These are phyloP conservation scores for Eriosoma lanigerum DNA, from an alignment of 1,140 invertebrate species.

Conservation along the genomic window DNA sequence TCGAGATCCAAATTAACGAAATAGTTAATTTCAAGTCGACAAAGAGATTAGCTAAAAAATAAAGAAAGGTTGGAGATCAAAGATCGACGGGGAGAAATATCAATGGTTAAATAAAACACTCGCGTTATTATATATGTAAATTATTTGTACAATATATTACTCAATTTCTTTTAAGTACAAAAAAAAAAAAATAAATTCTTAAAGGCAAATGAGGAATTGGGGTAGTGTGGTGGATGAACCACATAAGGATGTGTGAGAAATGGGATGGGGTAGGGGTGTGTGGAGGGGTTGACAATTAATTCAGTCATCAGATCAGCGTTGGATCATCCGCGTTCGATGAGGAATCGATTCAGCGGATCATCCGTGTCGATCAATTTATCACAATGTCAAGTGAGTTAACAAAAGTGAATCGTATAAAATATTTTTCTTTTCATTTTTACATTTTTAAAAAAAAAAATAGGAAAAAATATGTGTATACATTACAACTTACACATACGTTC, in stretches of 20 bases:
- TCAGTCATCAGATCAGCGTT: constrained; percentile 35
- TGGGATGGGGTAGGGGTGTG: not conserved
- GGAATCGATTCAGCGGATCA: not conserved
- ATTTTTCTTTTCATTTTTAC: not conserved
- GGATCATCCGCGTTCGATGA: not conserved
- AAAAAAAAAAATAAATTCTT: not conserved
- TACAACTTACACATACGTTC: not conserved
- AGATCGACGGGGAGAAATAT: no score
- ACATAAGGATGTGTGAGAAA: no score
- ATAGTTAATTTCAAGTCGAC: no score
- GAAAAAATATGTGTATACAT: not conserved
- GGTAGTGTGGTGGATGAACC: no score
- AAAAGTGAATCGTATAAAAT: constrained; percentile 47
- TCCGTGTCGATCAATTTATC: constrained; percentile 27
- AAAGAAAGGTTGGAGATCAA: no score
- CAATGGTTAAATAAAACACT: no score
- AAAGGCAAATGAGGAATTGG: not conserved
- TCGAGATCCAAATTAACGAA: no score
- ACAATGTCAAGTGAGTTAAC: constrained; percentile 32
- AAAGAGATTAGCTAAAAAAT: no score
- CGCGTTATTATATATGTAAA: not conserved
- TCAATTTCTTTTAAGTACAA: constrained; percentile 28
- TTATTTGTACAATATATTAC: constrained; percentile 42
- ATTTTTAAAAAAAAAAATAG: constrained; percentile 26
- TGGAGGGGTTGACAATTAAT: not conserved